Evolutionary conservation across 2,113 vertebrate species (phyloP).

Genomic region (Columba livia): DNA sequence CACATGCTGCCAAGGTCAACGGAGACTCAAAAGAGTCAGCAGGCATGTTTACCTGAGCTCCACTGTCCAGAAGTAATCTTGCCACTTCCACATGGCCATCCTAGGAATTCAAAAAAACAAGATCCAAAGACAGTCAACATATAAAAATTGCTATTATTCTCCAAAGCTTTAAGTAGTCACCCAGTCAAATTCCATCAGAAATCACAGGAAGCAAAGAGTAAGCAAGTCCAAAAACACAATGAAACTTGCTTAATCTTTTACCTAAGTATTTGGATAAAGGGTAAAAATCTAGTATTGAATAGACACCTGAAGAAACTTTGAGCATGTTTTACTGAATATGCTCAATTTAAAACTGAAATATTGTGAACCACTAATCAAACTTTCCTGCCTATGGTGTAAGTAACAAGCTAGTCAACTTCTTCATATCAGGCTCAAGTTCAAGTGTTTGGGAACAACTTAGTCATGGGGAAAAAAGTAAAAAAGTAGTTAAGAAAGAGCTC

Average conservation of each 20-base stretch:
- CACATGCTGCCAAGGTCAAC: conserved; percentile 93
- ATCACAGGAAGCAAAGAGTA: background rate
- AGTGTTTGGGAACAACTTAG: background rate
- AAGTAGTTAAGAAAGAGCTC: accelerated
- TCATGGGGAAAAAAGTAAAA: no score
- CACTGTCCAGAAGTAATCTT: conserved; percentile 94
- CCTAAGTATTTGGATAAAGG: background rate
- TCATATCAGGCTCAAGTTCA: background rate
- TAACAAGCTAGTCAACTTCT: background rate
- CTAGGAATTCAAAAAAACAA: conserved; percentile 65
- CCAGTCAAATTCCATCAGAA: no score
- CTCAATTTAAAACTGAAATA: background rate
- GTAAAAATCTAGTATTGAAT: background rate
- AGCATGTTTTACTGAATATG: accelerated
- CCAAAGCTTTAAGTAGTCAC: background rate
- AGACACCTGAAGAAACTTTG: background rate
- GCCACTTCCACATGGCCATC: conserved; percentile 98
- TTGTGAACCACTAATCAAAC: accelerated
- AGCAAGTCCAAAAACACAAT: background rate
- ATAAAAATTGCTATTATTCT: background rate
- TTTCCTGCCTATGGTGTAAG: accelerated
- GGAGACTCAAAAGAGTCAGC: conserved; percentile 98
- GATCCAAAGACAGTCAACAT: accelerated
- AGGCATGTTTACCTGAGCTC: conserved; percentile 99
- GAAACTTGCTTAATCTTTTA: background rate